Conservation (phyloP, 2,797 vertebrate genomes). For the Staurois parvus region DNA sequence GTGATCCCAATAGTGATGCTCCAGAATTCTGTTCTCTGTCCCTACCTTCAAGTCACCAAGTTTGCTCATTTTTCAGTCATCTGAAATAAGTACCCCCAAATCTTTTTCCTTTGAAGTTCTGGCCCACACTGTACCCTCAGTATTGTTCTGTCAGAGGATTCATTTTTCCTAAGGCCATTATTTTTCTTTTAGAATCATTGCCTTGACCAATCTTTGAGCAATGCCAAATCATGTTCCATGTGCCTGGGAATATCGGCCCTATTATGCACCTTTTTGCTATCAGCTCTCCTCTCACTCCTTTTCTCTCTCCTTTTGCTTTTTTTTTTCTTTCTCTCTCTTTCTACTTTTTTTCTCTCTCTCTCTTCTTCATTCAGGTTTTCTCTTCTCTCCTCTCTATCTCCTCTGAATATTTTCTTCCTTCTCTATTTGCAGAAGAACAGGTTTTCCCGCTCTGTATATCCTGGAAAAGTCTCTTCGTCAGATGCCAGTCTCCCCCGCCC, state of each 20-base stretch:
- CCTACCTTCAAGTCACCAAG: too few relatives aligned
- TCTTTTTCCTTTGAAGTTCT: too few relatives aligned
- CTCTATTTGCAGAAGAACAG: conserved; percentile 22
- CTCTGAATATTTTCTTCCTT: background rate
- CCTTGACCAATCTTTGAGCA: too few relatives aligned
- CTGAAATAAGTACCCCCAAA: too few relatives aligned
- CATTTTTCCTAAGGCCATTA: too few relatives aligned
- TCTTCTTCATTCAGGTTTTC: background rate
- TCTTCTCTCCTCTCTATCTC: background rate
- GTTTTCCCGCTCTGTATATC: conserved; percentile 2
- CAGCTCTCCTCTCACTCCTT: background rate
- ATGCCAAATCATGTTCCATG: too few relatives aligned
- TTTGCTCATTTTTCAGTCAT: too few relatives aligned
- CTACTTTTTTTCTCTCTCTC: background rate
- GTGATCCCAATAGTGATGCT: too few relatives aligned
- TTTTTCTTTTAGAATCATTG: too few relatives aligned
- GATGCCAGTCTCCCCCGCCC: background rate
- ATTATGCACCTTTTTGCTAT: background rate
- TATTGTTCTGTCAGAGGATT: too few relatives aligned
- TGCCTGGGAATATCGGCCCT: background rate
- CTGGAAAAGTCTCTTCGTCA: background rate
- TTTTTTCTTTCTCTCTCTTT: background rate
- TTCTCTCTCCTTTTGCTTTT: background rate
- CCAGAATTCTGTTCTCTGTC: too few relatives aligned
- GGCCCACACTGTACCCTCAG: too few relatives aligned